Conservation (phyloP, 2,797 vertebrate species). For the Zenarchopterus dispar region DNA sequence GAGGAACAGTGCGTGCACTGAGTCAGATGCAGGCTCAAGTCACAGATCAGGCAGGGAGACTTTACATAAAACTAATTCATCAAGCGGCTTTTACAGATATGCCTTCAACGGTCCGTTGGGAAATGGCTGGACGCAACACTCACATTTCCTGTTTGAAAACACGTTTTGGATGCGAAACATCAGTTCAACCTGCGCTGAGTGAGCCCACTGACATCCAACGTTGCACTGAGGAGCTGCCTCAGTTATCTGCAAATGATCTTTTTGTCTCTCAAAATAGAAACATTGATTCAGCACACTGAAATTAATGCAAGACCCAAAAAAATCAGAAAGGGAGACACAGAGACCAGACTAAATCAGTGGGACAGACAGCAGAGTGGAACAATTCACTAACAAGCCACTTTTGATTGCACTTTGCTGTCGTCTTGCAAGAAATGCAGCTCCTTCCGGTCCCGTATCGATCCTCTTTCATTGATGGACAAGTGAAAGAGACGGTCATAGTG, state of each 20-base stretch:
- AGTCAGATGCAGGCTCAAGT: conserved; percentile 32
- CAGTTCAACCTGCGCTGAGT: conserved; percentile 21
- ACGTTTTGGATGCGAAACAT: conserved; percentile 8
- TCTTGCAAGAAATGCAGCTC: conserved; percentile 51
- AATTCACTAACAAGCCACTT: conserved; percentile 80
- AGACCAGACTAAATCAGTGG: conserved; percentile 57
- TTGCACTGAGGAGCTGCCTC: conserved; percentile 15
- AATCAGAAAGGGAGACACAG: conserved; percentile 32
- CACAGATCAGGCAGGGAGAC: conserved; percentile 38
- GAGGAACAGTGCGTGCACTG: conserved; percentile 12
- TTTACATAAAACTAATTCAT: conserved; percentile 58
- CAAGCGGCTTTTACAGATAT: conserved; percentile 52
- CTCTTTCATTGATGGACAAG: conserved; percentile 59
- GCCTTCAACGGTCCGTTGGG: conserved; percentile 47
- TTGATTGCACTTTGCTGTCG: conserved; percentile 63
- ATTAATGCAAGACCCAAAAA: conserved; percentile 45
- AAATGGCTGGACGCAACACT: conserved; percentile 47
- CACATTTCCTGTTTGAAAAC: conserved; percentile 45
- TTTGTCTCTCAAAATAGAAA: conserved; percentile 38
- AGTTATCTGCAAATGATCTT: conserved; percentile 26
- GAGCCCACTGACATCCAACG: conserved; percentile 25
- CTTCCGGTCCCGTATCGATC: conserved; percentile 72
- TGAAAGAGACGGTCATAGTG: conserved; percentile 39
- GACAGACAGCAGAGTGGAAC: conserved; percentile 60
- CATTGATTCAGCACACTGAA: conserved; percentile 46